These are phyloP conservation scores for Monarcha castaneiventris DNA, from an alignment of 2,113 vertebrate genomes.

Conservation along the genomic window DNA sequence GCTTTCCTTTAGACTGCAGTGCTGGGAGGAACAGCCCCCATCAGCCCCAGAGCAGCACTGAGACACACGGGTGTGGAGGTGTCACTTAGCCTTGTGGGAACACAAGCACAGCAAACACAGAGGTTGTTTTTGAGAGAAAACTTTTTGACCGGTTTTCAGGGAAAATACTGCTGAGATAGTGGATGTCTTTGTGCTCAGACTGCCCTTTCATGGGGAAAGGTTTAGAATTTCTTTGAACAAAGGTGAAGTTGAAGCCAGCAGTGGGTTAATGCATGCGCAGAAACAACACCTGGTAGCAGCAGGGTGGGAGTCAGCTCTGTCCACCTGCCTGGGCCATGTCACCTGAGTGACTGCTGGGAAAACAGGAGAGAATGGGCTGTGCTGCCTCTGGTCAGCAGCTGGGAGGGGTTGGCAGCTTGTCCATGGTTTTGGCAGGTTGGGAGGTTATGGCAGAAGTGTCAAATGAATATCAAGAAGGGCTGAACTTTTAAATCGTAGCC, in stretches of 20 bases:
- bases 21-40: neutral
- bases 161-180: neutral
- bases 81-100: neutral
- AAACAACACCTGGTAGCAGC: neutral
- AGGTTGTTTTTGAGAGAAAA: neutral
- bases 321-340: neutral
- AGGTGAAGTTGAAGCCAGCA: neutral
- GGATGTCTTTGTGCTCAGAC: neutral
- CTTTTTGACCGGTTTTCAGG: neutral
- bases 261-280: neutral
- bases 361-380: neutral
- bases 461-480: neutral
- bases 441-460: neutral
- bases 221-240: neutral
- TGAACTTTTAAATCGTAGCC: neutral
- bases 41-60: neutral
- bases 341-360: neutral
- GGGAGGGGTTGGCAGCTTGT: neutral
- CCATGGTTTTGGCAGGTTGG: neutral
- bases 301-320: neutral
- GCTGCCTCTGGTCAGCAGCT: fast-evolving
- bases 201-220: neutral
- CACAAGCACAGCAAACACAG: neutral
- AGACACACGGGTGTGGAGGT: fast-evolving
- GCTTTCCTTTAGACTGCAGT: neutral